A percentile compares a stretch with the other conserved stretches of the same genome.
Conservation (phyloP, 1,140 invertebrate genomes). For the Danaus plexippus region DNA sequence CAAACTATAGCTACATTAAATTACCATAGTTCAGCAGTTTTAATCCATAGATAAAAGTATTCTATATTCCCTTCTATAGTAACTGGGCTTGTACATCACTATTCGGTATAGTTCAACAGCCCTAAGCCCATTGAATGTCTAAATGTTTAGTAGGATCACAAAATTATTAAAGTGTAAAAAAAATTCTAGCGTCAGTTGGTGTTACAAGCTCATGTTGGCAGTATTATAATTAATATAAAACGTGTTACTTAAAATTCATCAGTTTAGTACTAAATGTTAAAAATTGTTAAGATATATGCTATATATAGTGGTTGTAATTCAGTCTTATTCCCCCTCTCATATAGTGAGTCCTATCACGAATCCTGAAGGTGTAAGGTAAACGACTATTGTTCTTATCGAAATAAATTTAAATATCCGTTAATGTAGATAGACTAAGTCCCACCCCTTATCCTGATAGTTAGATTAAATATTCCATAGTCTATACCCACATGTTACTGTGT, state of each 20-base stretch:
- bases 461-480: too few relatives aligned
- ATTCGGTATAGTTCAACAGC: too few relatives aligned
- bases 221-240: conserved; percentile 53
- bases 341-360: too few relatives aligned
- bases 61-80: conserved; percentile 37
- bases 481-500: conserved; percentile 6
- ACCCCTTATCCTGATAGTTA: too few relatives aligned
- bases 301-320: conserved; percentile 42
- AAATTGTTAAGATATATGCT: conserved; percentile 48
- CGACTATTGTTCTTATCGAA: too few relatives aligned
- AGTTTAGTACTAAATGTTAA: conserved; percentile 46
- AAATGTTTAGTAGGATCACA: too few relatives aligned
- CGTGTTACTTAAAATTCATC: conserved; percentile 37
- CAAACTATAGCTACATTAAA: conserved; percentile 26
- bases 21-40: conserved; percentile 18
- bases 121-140: too few relatives aligned
- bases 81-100: conserved; percentile 1
- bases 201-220: conserved; percentile 23
- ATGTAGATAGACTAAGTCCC: too few relatives aligned
- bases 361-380: too few relatives aligned
- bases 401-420: too few relatives aligned
- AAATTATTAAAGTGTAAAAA: too few relatives aligned
- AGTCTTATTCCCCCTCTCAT: conserved; percentile 46
- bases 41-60: conserved; percentile 17
- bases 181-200: not conserved